Evolutionary conservation across 2,888 invertebrate genomes (phyloP), one percentile per base, ranked within the genome.

Genomic region (Ommatoiulus sabulosus): DNA sequence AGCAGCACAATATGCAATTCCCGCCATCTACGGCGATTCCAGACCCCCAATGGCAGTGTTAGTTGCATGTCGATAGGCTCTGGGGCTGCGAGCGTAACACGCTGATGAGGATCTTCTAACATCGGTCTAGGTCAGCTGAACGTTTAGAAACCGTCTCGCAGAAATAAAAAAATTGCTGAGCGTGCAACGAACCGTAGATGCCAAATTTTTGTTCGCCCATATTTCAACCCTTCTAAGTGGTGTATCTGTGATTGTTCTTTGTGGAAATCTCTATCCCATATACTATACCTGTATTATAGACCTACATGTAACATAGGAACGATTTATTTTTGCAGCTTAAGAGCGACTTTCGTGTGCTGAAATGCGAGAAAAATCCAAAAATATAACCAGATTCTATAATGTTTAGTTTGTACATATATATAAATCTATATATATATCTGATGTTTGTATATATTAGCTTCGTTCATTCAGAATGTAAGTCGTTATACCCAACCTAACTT

Each of bases 301-400:
- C 20, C 20, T 63, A 63, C 20, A 20, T 63, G 63, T 63, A 63
- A 63, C 20, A 63, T 63, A 63, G 63, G 63, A 63, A 20, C 20
- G 63, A 63, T 63, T 63, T 63, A 63, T 63, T 63, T 63, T 63
- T 63, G n/a, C 63, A 63, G 63, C 63, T 63, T 63, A 63, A n/a
- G 63, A 20, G 63, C 63, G 63, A 63, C n/a, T 63, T 20, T 63
- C 20, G 17, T 63, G 63, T 63, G 63, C 63, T 20, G 63, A 63
- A 63, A n/a, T 20, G 20, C 63, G 20, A 63, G n/a, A 63, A 63
- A n/a, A 12, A n/a, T 20, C 63, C 63, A 20, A 63, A 63, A 63
- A 63, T 12, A 12, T 63, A 63, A 63, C 63, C 63, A 63, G 63
- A 63, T 63, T 63, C 63, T 63, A 63, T 63, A 5, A 63, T 63